These are phyloP conservation scores for Macrotis lagotis DNA, from an alignment of 2,113 vertebrate species.

Conservation along the genomic window DNA sequence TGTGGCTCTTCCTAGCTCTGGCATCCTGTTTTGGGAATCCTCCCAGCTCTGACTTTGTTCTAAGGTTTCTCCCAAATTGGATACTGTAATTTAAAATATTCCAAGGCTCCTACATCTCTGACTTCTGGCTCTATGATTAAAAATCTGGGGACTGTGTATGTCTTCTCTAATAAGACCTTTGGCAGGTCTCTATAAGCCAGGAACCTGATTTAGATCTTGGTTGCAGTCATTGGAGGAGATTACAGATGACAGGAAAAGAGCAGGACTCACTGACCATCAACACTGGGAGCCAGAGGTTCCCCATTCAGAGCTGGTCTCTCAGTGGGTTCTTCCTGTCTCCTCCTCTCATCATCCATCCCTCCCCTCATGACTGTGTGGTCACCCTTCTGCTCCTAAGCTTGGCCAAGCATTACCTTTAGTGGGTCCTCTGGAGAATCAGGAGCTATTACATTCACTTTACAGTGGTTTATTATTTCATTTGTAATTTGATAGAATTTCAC, in stretches of 20 bases:
- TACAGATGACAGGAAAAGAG: background rate
- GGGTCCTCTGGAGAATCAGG: no score
- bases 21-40: no score
- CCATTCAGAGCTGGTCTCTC: background rate
- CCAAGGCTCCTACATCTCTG: no score
- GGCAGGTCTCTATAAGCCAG: background rate
- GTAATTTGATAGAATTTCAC: background rate
- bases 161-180: background rate
- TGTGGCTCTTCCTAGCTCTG: no score
- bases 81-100: no score
- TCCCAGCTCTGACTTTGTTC: no score
- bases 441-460: background rate
- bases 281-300: background rate
- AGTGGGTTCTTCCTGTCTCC: background rate
- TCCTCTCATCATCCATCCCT: background rate
- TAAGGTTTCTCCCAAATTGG: no score
- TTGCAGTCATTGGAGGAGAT: background rate
- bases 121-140: background rate
- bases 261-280: background rate
- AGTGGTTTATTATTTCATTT: background rate
- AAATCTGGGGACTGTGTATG: background rate
- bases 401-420: no score
- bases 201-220: background rate
- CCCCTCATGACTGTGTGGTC: background rate
- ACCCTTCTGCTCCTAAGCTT: background rate